Evolutionary conservation across 1,140 invertebrate genomes (phyloP), one percentile per base, ranked within the genome.

Genomic region (Chymomyza costata): DNA sequence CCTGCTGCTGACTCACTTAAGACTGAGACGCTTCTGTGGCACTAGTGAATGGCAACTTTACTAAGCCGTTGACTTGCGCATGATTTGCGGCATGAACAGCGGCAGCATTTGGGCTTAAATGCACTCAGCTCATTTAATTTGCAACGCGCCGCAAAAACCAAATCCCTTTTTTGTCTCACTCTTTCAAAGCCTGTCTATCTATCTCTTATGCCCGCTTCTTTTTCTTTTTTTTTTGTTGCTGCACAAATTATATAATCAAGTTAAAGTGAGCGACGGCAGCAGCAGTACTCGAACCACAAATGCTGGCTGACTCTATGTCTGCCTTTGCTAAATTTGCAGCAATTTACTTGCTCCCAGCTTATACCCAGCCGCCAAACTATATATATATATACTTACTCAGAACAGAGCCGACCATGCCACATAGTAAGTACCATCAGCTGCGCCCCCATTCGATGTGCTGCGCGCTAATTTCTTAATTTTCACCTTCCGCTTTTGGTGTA

Each of bases 381-480:
- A 34, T 34, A 11, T 34, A 3, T 34, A 3, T 34, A 11, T 34
- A 11, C 25, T 6, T 6, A 46, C 49, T 60, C 52, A 47, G 43
- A 59, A 34, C 53, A 32, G 51, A 51, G 53, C 60, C 53, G n/a
- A 28, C 11, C 19, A 48, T 25, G 21, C 21, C 21, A 28, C 8
- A n/a, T 3, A 3, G 32, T 34, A 8, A 3, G 13, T 34, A 6
- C 32, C 13, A 34, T 10, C n/a, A n/a, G 61, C 37, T 62, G 38
- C 25, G 17, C 18, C 38, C 45, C 56, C 38, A 57, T 52, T 63
- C 39, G 11, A 40, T 37, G 40, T 37, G 40, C 49, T 54, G 45
- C 34, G 69, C 57, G 65, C 61, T 82, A 82, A 82, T 82, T 82
- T 82, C 78, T 82, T 82, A 82, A 82, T 82, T 83, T 82, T 81